These are phyloP conservation scores for Potamarius usumacintae DNA, from an alignment of 2,113 vertebrate species.

Conservation along the genomic window DNA sequence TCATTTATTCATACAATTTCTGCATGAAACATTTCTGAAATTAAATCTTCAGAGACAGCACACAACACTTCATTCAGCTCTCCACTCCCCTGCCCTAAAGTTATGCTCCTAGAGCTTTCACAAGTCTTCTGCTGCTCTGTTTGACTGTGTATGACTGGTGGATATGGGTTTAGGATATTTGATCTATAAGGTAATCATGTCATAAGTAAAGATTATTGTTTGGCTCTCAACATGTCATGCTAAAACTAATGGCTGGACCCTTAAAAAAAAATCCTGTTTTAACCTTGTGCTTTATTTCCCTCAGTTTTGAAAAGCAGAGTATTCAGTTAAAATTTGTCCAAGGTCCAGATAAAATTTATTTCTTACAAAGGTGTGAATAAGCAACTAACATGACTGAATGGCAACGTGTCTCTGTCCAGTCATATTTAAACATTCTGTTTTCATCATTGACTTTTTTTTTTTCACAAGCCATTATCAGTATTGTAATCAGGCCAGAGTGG, in stretches of 20 bases:
- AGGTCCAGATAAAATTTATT: not conserved
- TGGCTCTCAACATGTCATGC: not conserved
- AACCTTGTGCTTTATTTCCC: not conserved
- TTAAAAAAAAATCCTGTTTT: not conserved
- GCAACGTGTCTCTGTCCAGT: too few species aligned
- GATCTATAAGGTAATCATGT: not conserved
- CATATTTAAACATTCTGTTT: too few species aligned
- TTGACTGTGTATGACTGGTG: not conserved
- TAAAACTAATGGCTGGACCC: not conserved
- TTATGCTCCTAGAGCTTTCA: not conserved
- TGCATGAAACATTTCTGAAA: constrained; percentile 7
- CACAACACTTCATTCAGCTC: not conserved
- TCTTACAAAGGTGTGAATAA: not conserved
- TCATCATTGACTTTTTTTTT: too few species aligned
- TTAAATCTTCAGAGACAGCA: not conserved
- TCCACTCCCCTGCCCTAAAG: not conserved
- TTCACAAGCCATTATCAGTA: too few species aligned
- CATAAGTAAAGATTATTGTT: not conserved
- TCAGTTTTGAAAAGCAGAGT: not conserved
- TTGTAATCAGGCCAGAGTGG: too few species aligned
- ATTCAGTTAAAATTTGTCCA: not conserved
- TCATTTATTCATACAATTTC: constrained; percentile 40
- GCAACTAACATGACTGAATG: not conserved
- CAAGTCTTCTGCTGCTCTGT: not conserved
- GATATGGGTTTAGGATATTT: not conserved